These are phyloP conservation scores for Anolis apletophallus DNA, from an alignment of 2,797 vertebrate species.

Conservation along the genomic window DNA sequence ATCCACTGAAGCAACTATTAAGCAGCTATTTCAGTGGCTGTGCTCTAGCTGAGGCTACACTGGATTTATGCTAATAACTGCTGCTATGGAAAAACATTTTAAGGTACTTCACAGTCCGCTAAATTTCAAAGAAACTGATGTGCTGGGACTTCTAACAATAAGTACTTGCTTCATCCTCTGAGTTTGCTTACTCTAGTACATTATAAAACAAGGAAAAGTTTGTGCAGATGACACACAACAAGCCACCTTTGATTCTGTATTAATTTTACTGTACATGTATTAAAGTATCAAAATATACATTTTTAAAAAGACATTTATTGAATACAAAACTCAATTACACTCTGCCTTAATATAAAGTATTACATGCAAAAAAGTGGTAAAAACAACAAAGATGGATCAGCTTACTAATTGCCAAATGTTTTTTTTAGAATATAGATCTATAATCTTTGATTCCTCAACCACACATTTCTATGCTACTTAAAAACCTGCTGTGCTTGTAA, in stretches of 20 bases:
- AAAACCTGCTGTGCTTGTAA: slow-evolving; percentile 50
- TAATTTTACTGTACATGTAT: slow-evolving; percentile 59
- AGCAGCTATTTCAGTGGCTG: too few species aligned
- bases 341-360: slow-evolving; percentile 66
- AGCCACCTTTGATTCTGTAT: slow-evolving; percentile 34
- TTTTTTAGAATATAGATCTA: slow-evolving; percentile 56
- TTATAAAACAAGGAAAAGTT: slow-evolving; percentile 31
- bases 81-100: neutral
- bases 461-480: slow-evolving; percentile 64
- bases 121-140: neutral
- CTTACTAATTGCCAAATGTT: slow-evolving; percentile 68
- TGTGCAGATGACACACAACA: slow-evolving; percentile 46
- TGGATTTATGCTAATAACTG: too few species aligned
- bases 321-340: slow-evolving; percentile 70
- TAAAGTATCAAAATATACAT: slow-evolving; percentile 64
- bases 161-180: neutral
- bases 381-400: slow-evolving; percentile 49
- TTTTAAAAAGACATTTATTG: slow-evolving; percentile 75
- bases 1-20: too few species aligned
- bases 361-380: slow-evolving; percentile 60
- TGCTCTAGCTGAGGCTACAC: too few species aligned
- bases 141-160: neutral
- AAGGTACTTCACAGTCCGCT: neutral
- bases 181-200: neutral
- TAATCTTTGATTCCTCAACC: slow-evolving; percentile 59